phyloP scores from a whole-genome alignment of 2,888 invertebrate species.

The Drosophila demipolita region DNA sequence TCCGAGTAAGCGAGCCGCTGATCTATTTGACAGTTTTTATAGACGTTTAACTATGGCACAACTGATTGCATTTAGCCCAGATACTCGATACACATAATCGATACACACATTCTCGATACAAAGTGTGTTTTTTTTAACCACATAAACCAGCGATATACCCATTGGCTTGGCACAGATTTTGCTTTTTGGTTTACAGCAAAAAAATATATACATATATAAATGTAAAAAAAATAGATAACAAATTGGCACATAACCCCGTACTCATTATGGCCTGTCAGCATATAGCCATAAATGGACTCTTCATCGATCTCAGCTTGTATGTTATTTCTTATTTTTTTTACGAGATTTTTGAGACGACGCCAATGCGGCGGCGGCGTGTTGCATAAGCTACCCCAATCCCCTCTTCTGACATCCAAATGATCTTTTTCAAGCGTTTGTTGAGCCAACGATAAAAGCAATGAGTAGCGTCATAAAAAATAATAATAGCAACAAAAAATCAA shows the following conservation, averaged over 20 bases:
- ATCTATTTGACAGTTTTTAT: constrained; percentile 29
- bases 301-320: constrained; percentile 34
- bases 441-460: constrained; percentile 41
- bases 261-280: constrained; percentile 58
- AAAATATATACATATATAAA: constrained; percentile 15
- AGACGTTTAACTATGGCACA: constrained; percentile 17
- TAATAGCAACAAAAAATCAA: constrained; percentile 20
- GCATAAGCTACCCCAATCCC: constrained; percentile 22
- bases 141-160: constrained; percentile 34
- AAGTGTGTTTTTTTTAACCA: constrained; percentile 24
- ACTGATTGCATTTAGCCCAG: constrained; percentile 50
- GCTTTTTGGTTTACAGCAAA: constrained; percentile 22
- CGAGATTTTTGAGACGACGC: constrained; percentile 32
- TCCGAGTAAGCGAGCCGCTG: neutral
- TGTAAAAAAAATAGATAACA: constrained; percentile 22
- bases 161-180: constrained; percentile 44
- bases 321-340: constrained; percentile 23
- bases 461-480: constrained; percentile 45
- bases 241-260: constrained; percentile 68
- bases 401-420: constrained; percentile 19
- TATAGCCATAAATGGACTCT: constrained; percentile 67
- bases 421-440: constrained; percentile 35
- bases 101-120: constrained; percentile 6
- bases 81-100: constrained; percentile 30
- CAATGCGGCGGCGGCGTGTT: constrained; percentile 35